Evolutionary conservation across 2,797 vertebrate genomes (phyloP).

Genomic region (Syngnathus rostellatus): DNA sequence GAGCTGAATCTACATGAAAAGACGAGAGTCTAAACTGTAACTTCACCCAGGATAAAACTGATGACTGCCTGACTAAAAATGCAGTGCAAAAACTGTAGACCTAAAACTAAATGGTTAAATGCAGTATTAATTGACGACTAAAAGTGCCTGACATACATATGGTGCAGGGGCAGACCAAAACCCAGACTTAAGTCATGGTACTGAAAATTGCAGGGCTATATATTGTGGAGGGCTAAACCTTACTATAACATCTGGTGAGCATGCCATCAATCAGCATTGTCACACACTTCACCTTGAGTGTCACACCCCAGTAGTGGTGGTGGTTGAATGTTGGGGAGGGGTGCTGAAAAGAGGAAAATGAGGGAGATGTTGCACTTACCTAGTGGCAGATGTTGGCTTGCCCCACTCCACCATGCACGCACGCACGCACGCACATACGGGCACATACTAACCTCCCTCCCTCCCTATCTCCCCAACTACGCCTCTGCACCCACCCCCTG

Average conservation of each 20-base stretch:
- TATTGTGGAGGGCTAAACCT: neutral
- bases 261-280: conserved; percentile 22
- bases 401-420: neutral
- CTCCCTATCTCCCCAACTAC: neutral
- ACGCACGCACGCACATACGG: neutral
- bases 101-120: neutral
- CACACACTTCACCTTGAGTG: conserved; percentile 66
- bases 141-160: neutral
- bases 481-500: conserved; percentile 11
- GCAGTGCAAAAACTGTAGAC: neutral
- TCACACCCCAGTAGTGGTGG: conserved; percentile 45
- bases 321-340: neutral
- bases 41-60: neutral
- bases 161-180: neutral
- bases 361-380: conserved; percentile 63
- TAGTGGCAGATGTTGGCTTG: conserved; percentile 55
- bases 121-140: neutral
- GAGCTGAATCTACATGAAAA: neutral
- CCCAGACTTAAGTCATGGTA: neutral
- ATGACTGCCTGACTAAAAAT: neutral
- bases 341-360: conserved; percentile 21
- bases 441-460: neutral
- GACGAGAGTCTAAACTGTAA: neutral
- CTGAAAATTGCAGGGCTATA: neutral
- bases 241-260: neutral